Base-by-base conservation (phyloP, 2,113 vertebrate species). In the Ictidomys tridecemlineatus region DNA sequence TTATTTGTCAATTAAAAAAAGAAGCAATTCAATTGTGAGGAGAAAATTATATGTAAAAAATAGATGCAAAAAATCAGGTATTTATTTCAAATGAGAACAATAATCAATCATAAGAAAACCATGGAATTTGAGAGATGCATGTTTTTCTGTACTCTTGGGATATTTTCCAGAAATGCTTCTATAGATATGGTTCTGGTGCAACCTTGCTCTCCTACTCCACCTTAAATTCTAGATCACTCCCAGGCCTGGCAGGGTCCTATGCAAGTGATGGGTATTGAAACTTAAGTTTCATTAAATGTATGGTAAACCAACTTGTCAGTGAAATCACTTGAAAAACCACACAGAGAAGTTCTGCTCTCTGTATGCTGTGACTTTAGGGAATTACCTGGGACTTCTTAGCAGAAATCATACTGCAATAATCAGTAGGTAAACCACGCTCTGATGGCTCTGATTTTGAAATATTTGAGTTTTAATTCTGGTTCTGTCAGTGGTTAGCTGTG, bases 181-280 rank as follows among this genome's bases (percentile, higher is more conserved):
- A 8, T n/a, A 16, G 28, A 7, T 34, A 1, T 45, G 3, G 56
- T 48, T 70, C 9, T 87, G 8, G 28, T 26, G 14, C 26, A 82
- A 67, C 3, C 39, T 48, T 26, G 4, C 13, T 48, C 56, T 74
- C 42, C 16, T 24, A 8, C 0, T 13, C 18, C 26, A 56, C 4
- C 32, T 13, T 73, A 32, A 76, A 8, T 13, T 77, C 69, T 30
- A 65, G 10, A 32, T 76, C 48, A 48, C 45, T 70, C 10, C 76
- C 9, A 56, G 16, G 0, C 12, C 2, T 45, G 5, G 0, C 5
- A 2, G 10, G 16, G 2, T 18, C 4, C n/a, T 18, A 8, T 56
- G 3, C 2, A 77, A 7, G 3, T 26, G 12, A 73, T 7, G 14
- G 8, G 10, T 20, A 12, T 80, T 58, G 28, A 72, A 28, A 13